Conservation (phyloP, 2,888 invertebrate species). For the Psylliodes chrysocephalus region DNA sequence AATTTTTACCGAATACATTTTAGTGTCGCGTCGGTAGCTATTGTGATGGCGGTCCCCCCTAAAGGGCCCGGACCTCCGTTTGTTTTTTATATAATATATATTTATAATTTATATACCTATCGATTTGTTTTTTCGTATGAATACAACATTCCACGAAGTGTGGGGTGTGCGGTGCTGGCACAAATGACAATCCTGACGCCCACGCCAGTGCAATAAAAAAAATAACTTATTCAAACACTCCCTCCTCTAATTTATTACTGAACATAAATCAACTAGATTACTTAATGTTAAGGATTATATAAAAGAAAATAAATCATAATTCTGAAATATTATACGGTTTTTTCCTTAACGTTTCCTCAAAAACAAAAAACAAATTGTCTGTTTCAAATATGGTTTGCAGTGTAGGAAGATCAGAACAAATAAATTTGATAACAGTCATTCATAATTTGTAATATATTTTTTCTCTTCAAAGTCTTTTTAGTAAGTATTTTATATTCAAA, state of each 20-base stretch:
- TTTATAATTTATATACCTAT: slow-evolving; percentile 64
- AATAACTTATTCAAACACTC: slow-evolving; percentile 57
- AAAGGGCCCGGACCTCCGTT: slow-evolving; percentile 50
- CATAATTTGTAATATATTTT: too few relatives aligned
- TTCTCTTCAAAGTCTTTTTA: too few relatives aligned
- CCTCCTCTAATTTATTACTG: slow-evolving; percentile 61
- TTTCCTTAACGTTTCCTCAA: slow-evolving; percentile 22
- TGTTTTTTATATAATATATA: slow-evolving; percentile 62
- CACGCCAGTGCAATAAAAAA: slow-evolving; percentile 62
- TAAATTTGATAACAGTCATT: too few relatives aligned
- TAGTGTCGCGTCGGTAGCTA: slow-evolving; percentile 62
- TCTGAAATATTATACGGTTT: slow-evolving; percentile 17
- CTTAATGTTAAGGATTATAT: slow-evolving; percentile 62
- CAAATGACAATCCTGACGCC: slow-evolving; percentile 60
- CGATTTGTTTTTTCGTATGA: slow-evolving; percentile 60
- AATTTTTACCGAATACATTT: slow-evolving; percentile 60
- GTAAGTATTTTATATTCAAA: too few relatives aligned
- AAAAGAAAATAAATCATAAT: slow-evolving; percentile 52
- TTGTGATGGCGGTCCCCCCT: slow-evolving; percentile 59
- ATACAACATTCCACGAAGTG: slow-evolving; percentile 58
- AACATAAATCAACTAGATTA: slow-evolving; percentile 58
- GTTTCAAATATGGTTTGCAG: too few relatives aligned
- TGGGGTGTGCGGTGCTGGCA: slow-evolving; percentile 62
- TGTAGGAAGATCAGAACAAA: too few relatives aligned
- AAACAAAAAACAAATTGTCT: too few relatives aligned